Percentiles rank a stretch among this genome's conserved stretches.
Evolutionary conservation across 2,113 vertebrate species (phyloP).

Genomic region (Nettapus auritus): DNA sequence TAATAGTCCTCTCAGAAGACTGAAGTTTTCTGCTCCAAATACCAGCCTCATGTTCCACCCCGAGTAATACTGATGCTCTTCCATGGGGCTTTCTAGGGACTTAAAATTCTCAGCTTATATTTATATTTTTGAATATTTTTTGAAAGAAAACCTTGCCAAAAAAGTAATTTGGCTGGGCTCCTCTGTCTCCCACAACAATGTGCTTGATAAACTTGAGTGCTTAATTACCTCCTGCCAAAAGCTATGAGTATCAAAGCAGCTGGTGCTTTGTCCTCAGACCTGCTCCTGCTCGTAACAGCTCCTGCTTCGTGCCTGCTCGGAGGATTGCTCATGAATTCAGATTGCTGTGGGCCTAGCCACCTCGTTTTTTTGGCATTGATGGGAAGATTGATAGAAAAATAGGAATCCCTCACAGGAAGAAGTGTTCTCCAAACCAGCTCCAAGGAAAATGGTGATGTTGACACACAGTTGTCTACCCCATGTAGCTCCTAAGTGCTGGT

Average conservation of each 20-base stretch:
- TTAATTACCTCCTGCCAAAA: not conserved
- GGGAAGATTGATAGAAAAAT: not conserved
- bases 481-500: not conserved
- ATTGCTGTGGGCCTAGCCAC: rapidly evolving
- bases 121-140: not conserved
- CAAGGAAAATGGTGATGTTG: rapidly evolving
- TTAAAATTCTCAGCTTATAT: not conserved
- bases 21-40: not conserved
- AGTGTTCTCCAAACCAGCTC: not conserved
- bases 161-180: not conserved
- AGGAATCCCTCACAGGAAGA: not conserved
- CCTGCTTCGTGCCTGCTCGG: not conserved
- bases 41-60: not conserved
- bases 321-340: not conserved
- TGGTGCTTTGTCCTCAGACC: not conserved
- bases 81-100: not conserved
- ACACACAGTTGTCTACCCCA: too few species aligned
- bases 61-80: not conserved
- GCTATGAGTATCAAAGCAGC: rapidly evolving
- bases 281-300: not conserved
- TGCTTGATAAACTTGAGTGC: rapidly evolving
- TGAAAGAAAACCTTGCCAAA: not conserved
- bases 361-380: rapidly evolving
- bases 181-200: too few species aligned
- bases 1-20: not conserved